Evolutionary conservation across 2,113 vertebrate species (phyloP), one percentile per base, ranked within the genome.

Genomic region (Thalassoma bifasciatum): DNA sequence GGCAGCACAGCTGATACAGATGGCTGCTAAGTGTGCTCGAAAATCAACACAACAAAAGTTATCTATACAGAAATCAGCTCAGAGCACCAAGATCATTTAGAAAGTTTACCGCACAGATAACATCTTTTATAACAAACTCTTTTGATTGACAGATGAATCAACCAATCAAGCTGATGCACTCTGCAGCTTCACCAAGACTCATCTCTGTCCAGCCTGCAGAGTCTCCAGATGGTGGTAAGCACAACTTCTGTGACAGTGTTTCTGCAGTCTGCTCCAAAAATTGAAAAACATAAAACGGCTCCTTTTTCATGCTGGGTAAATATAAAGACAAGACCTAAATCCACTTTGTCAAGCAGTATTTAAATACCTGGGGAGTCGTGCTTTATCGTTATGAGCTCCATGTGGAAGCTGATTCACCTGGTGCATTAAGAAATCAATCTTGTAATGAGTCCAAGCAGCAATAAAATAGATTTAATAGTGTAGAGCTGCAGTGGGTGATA

Each of bases 381-480:
- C 50, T 70, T 60, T n/a, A 49, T 64, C 53, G 60, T 62, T 51
- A 54, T 56, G 24, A 46, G 37, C 38, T 3, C 30, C 0, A 5
- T 21, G 60, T 59, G 60, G 51, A 59, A 38, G 64, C 79, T 65
- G 57, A 60, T 54, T 68, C 76, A 85, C 57, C 72, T 65, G 40
- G 10, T 72, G 69, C 70, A 83, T 81, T 85, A 75, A 77, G 63
- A 65, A 79, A 80, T 77, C 69, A 59, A 71, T 82, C 47, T 38
- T 67, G n/a, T 75, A 67, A 86, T 61, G 64, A 86, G 71, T 88
- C 50, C 74, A 72, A 77, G 68, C 54, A 44, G 81, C 53, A 63
- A 66, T 82, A 58, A 73, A 74, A 75, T 30, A 58, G 44, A 75
- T 84, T 68, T 77, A 67, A 82, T 67, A 66, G 68, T 26, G 61